Conservation (phyloP, 1,140 invertebrate genomes). For the Drosophila murphyi region DNA sequence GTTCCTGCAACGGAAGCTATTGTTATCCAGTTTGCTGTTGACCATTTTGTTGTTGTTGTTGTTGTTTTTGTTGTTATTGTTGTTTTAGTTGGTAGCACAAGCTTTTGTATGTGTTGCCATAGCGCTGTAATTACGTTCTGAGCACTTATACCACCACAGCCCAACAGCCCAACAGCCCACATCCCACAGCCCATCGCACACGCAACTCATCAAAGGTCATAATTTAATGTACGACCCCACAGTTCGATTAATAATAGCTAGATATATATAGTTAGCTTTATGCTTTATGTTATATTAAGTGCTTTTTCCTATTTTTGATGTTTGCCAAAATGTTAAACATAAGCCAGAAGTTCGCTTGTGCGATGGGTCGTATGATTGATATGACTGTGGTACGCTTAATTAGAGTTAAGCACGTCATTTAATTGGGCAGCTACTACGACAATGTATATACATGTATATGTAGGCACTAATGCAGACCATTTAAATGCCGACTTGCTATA, state of each 20-base stretch:
- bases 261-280: constrained; percentile 1
- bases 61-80: constrained; percentile 46
- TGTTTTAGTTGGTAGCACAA: constrained; percentile 59
- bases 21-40: constrained; percentile 38
- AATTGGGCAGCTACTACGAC: constrained; percentile 9
- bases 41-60: constrained; percentile 42
- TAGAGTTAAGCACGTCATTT: constrained; percentile 14
- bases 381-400: constrained; percentile 35
- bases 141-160: constrained; percentile 12
- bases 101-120: constrained; percentile 58
- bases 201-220: constrained; percentile 57
- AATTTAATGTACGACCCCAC: constrained; percentile 34
- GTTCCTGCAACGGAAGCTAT: constrained; percentile 35
- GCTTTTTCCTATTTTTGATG: constrained; percentile 7
- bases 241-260: neutral
- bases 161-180: neutral
- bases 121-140: constrained; percentile 57
- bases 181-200: constrained; percentile 13
- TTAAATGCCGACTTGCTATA: constrained; percentile 76
- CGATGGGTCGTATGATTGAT: constrained; percentile 37
- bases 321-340: neutral
- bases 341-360: neutral
- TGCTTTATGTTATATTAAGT: constrained; percentile 21
- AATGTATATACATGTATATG: neutral
- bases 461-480: constrained; percentile 32